These are phyloP conservation scores for Machimus atricapillus DNA, from an alignment of 2,888 invertebrate species.

Conservation along the genomic window DNA sequence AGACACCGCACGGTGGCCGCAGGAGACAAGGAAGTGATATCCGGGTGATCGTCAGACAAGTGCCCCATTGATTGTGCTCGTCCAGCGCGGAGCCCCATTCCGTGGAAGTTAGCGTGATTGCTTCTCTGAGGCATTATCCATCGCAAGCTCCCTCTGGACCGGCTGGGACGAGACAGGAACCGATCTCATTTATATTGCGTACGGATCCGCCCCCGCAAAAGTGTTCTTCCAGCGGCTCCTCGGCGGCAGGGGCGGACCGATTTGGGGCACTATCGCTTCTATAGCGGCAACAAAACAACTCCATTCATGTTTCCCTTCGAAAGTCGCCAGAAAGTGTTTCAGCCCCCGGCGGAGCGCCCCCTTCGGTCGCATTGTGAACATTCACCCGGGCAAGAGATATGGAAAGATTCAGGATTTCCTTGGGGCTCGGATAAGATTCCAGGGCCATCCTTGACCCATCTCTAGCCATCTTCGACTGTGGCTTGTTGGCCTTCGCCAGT, in stretches of 20 bases:
- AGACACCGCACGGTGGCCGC: background rate
- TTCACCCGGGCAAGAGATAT: background rate
- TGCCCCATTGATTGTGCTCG: constrained; percentile 30
- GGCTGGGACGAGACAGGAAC: background rate
- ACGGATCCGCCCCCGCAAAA: background rate
- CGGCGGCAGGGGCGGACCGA: background rate
- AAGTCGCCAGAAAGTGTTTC: constrained; percentile 38
- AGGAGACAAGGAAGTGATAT: constrained; percentile 24
- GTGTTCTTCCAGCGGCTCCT: background rate
- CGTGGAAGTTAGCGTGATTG: background rate
- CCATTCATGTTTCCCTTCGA: constrained; percentile 18
- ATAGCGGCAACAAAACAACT: constrained; percentile 3
- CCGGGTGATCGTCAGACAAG: constrained; percentile 22
- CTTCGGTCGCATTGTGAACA: background rate
- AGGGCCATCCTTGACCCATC: constrained; percentile 28
- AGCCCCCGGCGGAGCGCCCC: background rate
- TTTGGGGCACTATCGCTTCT: constrained; percentile 6
- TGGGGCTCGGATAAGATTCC: background rate
- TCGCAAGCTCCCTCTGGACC: background rate
- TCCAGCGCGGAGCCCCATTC: background rate
- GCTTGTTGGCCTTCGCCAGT: background rate
- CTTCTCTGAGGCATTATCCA: constrained; percentile 4
- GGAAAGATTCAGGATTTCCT: constrained; percentile 12
- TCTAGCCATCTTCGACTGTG: constrained; percentile 14
- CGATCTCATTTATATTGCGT: constrained; percentile 35